Percentiles rank a stretch among this genome's conserved stretches.
phyloP scores from a whole-genome alignment of 2,888 invertebrate species.

The Brachycybe producta region DNA sequence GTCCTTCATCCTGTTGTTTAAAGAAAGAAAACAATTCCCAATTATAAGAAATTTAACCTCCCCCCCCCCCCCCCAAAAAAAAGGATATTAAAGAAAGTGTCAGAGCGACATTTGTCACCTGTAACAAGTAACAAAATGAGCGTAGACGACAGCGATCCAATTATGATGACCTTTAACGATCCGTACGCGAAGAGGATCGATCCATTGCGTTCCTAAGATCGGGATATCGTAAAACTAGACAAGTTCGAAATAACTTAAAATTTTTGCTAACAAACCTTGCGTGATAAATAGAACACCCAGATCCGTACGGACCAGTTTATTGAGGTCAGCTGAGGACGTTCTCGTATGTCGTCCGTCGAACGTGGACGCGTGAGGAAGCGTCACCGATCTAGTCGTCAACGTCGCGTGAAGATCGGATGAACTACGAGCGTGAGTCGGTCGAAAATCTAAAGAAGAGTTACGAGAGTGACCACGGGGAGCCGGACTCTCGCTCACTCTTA shows the following conservation, averaged over 20 bases:
- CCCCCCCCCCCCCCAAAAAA: too few relatives aligned
- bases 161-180: constrained; percentile 94
- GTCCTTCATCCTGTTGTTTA: constrained; percentile 72
- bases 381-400: neutral
- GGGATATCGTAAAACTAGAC: constrained; percentile 1
- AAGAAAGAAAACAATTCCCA: constrained; percentile 7
- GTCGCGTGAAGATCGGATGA: constrained; percentile 23
- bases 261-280: too few relatives aligned
- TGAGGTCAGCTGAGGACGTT: constrained; percentile 60
- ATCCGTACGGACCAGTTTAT: constrained; percentile 56
- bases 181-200: constrained; percentile 74
- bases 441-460: constrained; percentile 69
- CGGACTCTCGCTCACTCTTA: constrained; percentile 27
- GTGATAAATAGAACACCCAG: constrained; percentile 51
- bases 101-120: too few relatives aligned
- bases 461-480: constrained; percentile 46
- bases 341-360: constrained; percentile 59
- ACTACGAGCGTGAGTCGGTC: constrained; percentile 33
- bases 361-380: constrained; percentile 75
- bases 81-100: too few relatives aligned
- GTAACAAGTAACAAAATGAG: constrained; percentile 90
- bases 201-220: constrained; percentile 51
- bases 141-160: constrained; percentile 93
- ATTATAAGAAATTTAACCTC: too few relatives aligned
- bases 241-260: constrained; percentile 16